These are phyloP conservation scores for Acleris laterana DNA, from an alignment of 2,888 invertebrate genomes.

Conservation along the genomic window DNA sequence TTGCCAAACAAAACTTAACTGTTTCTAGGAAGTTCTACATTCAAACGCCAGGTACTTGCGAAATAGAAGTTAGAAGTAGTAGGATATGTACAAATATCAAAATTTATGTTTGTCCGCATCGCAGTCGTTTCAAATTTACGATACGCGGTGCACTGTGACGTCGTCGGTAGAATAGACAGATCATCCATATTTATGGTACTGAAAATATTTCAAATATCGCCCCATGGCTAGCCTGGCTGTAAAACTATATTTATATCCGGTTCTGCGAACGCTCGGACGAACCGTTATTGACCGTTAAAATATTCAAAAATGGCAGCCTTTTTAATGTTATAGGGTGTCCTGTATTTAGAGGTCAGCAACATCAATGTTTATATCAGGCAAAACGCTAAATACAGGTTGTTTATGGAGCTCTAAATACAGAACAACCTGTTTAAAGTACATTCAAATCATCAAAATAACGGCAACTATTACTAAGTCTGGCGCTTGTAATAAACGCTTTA, in stretches of 20 bases:
- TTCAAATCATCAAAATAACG: too few species aligned
- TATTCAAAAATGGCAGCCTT: too few species aligned
- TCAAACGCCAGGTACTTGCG: neutral
- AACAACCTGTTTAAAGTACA: too few species aligned
- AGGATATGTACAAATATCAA: constrained; percentile 15
- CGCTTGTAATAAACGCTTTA: too few species aligned
- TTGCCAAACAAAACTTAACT: too few species aligned
- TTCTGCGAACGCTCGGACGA: neutral
- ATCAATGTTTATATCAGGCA: too few species aligned
- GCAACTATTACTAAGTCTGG: too few species aligned
- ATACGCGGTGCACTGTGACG: constrained; percentile 41
- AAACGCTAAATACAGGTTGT: too few species aligned
- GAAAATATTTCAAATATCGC: constrained; percentile 17
- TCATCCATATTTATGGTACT: constrained; percentile 12
- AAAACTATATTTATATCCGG: constrained; percentile 1
- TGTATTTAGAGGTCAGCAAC: too few species aligned
- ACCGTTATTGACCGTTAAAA: neutral
- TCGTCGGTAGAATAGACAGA: constrained; percentile 3
- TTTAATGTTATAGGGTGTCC: too few species aligned
- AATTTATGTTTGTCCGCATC: constrained; percentile 45
- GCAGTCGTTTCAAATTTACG: constrained; percentile 59
- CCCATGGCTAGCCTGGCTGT: neutral
- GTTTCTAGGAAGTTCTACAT: neutral
- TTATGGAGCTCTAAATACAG: too few species aligned
- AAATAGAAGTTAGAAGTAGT: neutral